Conservation (phyloP, 2,888 invertebrate genomes). For the Pelosia muscerda region DNA sequence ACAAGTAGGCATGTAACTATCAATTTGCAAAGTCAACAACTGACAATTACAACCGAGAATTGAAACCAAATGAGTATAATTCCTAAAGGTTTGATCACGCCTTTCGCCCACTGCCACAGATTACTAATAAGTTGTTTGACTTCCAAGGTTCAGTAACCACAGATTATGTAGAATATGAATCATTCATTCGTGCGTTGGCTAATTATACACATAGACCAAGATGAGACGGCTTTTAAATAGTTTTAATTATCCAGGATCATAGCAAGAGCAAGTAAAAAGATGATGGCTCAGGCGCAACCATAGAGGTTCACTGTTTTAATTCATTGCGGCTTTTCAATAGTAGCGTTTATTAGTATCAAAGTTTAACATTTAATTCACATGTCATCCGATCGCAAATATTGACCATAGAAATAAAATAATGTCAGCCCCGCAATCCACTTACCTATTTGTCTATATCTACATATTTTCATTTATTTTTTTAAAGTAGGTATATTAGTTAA, state of each 20-base stretch:
- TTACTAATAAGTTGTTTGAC: conserved; percentile 23
- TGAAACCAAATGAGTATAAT: conserved; percentile 34
- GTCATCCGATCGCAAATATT: too few species aligned
- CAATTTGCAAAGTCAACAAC: conserved; percentile 37
- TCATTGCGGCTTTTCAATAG: too few species aligned
- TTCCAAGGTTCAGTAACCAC: conserved; percentile 16
- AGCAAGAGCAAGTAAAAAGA: too few species aligned
- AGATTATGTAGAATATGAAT: conserved; percentile 44
- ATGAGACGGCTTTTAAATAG: not conserved
- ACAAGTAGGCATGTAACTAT: conserved; percentile 11
- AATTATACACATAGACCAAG: conserved; percentile 33
- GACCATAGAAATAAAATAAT: too few species aligned
- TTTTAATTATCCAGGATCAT: not conserved
- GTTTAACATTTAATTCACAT: too few species aligned
- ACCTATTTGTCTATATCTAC: too few species aligned
- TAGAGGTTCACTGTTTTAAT: too few species aligned
- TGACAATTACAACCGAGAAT: conserved; percentile 32
- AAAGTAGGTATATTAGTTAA: too few species aligned
- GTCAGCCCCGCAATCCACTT: too few species aligned
- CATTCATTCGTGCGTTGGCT: conserved; percentile 49
- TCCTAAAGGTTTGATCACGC: conserved; percentile 34
- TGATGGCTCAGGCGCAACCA: too few species aligned
- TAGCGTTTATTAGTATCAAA: too few species aligned
- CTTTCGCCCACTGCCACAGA: conserved; percentile 41
- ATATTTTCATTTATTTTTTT: too few species aligned